Base-by-base conservation (phyloP, 2,888 invertebrate genomes). In the Aporophyla nigra region DNA sequence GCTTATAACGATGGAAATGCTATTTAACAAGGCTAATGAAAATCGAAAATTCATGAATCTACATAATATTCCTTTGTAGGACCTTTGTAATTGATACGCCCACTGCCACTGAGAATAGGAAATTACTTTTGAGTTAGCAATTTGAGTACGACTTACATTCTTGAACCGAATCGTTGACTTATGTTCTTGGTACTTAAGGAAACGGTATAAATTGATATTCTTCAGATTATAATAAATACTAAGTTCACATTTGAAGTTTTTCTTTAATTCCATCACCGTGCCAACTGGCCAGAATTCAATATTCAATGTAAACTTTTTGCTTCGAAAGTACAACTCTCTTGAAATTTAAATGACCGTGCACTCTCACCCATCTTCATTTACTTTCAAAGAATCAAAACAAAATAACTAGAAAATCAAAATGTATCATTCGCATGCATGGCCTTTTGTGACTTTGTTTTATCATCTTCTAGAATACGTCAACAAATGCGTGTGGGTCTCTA, bases 11-110 rank as follows among this genome's bases (percentile, higher is more conserved):
- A 51, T 67, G 21, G 43, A 63, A 67, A 65, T 5, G 12, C 62
- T 71, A 62, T 62, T n/a, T 83, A 74, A 53, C 51, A 74, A 69
- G 61, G 40, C 33, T 76, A 78, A 73, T 74, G 61, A 73, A 76
- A 74, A 72, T 68, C 49, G 9, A 77, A 75, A 68, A 76, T 78
- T 62, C 58, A 33, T 43, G 72, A 67, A 74, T 71, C 53, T 56
- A 21, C 19, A 56, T 54, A 66, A 71, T 71, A 66, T 65, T 78
- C 70, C 70, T 84, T 76, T 74, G 72, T 59, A 49, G 67, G 51
- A 61, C 59, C 27, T 74, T 56, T 69, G 70, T 71, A 65, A 77
- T 83, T 75, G 69, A 71, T 68, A 82, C 58, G 72, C 66, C 66
- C 78, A 49, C 56, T 61, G 43, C 65, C 65, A 75, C 66, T 71